A percentile compares a stretch with the other conserved stretches of the same genome.
Evolutionary conservation across 2,888 invertebrate species (phyloP).

Genomic region (Homarus gammarus): DNA sequence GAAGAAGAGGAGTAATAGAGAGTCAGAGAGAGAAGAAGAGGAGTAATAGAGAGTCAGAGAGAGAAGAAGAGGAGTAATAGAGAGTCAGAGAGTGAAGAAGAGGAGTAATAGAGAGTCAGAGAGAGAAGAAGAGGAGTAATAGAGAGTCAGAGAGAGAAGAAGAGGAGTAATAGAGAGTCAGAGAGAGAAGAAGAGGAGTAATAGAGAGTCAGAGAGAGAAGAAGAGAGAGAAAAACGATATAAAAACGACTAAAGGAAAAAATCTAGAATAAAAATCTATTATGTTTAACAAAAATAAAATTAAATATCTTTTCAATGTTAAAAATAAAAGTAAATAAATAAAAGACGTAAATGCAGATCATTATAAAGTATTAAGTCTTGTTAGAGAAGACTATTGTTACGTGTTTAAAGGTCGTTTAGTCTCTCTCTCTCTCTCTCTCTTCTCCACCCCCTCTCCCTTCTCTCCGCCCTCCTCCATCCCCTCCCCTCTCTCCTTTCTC

Average conservation of each 20-base stretch:
- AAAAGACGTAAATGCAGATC: too few species aligned
- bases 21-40: background rate
- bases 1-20: background rate
- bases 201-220: too few species aligned
- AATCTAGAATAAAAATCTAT: background rate
- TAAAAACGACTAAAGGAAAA: background rate
- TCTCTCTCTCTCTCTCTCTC: conserved; percentile 6
- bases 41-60: background rate
- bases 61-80: background rate
- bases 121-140: background rate
- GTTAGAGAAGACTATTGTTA: too few species aligned
- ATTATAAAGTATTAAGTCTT: too few species aligned
- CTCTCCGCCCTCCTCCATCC: background rate
- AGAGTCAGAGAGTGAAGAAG: background rate
- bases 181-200: background rate
- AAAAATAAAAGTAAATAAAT: too few species aligned
- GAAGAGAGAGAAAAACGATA: too few species aligned
- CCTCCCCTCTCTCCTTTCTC: background rate
- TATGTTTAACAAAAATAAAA: too few species aligned
- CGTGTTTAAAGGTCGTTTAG: background rate
- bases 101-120: background rate
- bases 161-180: background rate
- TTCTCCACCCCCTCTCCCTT: background rate
- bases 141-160: background rate
- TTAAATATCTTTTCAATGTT: too few species aligned